These are phyloP conservation scores for Tipula confusa DNA, from an alignment of 2,888 invertebrate species.

Conservation along the genomic window DNA sequence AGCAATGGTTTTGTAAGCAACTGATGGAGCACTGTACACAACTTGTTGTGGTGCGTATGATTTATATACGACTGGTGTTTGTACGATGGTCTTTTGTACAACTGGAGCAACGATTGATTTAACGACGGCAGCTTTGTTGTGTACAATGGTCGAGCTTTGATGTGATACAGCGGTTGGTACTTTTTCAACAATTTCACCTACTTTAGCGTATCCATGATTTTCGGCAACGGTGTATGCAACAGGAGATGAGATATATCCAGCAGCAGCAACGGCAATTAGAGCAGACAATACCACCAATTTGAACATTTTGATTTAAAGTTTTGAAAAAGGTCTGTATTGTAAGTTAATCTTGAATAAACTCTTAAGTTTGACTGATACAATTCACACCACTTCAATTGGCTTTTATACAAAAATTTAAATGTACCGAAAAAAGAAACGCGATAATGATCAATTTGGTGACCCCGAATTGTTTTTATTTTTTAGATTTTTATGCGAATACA, in stretches of 20 bases:
- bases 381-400: neutral
- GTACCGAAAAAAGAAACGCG: no score
- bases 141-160: conserved; percentile 54
- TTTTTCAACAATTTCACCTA: no score
- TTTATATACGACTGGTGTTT: conserved; percentile 32
- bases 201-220: conserved; percentile 45
- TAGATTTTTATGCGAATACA: no score
- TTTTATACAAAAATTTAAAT: neutral
- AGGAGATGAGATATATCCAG: conserved; percentile 32
- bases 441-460: no score
- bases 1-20: neutral
- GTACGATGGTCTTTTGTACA: no score
- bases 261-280: conserved; percentile 52
- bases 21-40: neutral
- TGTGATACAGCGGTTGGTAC: conserved; percentile 57
- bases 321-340: conserved; percentile 28
- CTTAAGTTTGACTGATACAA: conserved; percentile 42
- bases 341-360: conserved; percentile 21
- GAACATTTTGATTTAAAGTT: conserved; percentile 37
- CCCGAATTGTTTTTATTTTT: no score
- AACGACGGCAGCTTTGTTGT: conserved; percentile 47
- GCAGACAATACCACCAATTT: conserved; percentile 58
- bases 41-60: no score
- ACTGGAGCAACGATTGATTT: conserved; percentile 37
- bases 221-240: conserved; percentile 35